Evolutionary conservation across 1,140 invertebrate genomes (phyloP).

Genomic region (Cardiocondyla obscurior): DNA sequence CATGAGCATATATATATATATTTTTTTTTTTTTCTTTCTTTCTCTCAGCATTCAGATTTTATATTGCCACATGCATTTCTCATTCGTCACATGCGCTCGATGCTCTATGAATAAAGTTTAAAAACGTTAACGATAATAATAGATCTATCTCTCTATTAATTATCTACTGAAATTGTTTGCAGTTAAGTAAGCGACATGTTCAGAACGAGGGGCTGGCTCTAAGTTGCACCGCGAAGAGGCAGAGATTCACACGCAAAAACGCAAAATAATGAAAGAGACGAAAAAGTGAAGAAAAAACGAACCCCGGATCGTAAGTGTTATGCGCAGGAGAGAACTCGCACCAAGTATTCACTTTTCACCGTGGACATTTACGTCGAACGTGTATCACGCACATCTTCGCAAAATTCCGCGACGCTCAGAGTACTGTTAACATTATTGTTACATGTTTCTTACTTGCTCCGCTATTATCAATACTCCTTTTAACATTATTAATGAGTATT

Average conservation of each 20-base stretch:
- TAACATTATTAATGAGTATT: conserved; percentile 60
- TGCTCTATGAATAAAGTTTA: conserved; percentile 79
- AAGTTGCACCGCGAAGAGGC: background rate
- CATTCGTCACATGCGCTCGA: conserved; percentile 43
- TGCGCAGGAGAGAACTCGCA: conserved; percentile 14
- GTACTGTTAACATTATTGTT: conserved; percentile 47
- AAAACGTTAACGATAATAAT: conserved; percentile 79
- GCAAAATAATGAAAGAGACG: background rate
- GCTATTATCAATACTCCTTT: conserved; percentile 53
- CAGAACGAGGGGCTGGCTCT: conserved; percentile 35
- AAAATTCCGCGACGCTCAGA: conserved; percentile 15
- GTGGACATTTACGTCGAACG: conserved; percentile 41
- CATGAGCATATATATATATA: conserved; percentile 51
- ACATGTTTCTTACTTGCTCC: conserved; percentile 56
- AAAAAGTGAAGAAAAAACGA: background rate
- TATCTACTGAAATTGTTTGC: conserved; percentile 49
- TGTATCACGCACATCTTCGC: conserved; percentile 22
- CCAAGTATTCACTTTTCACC: conserved; percentile 38
- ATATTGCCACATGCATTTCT: background rate
- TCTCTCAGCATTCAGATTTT: conserved; percentile 2
- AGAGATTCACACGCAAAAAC: background rate
- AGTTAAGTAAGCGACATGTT: conserved; percentile 46
- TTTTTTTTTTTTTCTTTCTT: conserved; percentile 18
- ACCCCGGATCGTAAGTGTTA: background rate
- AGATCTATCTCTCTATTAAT: conserved; percentile 67